Percentiles rank a stretch among this genome's conserved stretches.
Conservation (phyloP, 35 echinoderm and acorn worm species). For the Acanthaster planci region DNA sequence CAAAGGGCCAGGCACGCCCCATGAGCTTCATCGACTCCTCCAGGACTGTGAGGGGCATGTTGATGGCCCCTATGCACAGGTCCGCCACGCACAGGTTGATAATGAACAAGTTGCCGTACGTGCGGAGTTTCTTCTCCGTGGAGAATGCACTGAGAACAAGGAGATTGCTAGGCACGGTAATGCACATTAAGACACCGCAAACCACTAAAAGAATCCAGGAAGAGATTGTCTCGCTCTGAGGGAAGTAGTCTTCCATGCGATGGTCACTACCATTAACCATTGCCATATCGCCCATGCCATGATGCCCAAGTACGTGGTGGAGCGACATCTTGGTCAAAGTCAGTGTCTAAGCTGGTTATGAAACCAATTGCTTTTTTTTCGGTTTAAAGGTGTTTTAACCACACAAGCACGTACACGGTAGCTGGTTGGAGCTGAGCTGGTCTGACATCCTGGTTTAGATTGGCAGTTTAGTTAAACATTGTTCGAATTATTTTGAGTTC, state of each 20-base stretch:
- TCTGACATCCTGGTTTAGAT: no score
- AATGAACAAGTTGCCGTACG: slow-evolving; percentile 41
- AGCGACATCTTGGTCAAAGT: background rate
- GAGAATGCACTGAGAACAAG: slow-evolving; percentile 27
- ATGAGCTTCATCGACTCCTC: background rate
- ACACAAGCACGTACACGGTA: no score
- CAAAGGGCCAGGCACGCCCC: slow-evolving; percentile 24
- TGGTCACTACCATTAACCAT: slow-evolving; percentile 1
- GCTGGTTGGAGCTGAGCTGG: no score
- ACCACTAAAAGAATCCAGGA: background rate
- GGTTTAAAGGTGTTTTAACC: no score
- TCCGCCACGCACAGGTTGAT: slow-evolving; percentile 39
- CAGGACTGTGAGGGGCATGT: background rate
- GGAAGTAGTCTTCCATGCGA: background rate
- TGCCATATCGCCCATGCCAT: background rate
- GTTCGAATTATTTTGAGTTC: no score
- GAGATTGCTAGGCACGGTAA: slow-evolving; percentile 11
- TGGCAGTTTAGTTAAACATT: no score
- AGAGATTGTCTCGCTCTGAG: background rate
- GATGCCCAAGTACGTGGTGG: background rate
- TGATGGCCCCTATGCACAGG: slow-evolving; percentile 19
- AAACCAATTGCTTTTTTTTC: no score
- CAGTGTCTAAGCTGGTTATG: no score
- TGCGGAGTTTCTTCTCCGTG: slow-evolving; percentile 28
- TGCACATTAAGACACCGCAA: slow-evolving; percentile 1